phyloP scores from a whole-genome alignment of 2,797 vertebrate species.

The Antennarius maculatus region DNA sequence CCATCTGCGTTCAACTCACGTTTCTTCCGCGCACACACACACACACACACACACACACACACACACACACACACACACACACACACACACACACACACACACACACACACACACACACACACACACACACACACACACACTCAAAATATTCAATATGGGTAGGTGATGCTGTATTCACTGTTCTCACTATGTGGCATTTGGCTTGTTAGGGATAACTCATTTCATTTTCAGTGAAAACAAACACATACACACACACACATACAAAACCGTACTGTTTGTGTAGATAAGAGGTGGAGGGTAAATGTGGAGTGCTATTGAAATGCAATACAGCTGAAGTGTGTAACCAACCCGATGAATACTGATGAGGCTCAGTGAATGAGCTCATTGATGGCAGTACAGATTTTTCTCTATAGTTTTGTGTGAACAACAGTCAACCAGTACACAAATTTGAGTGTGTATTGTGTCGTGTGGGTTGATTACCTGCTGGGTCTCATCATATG shows the following conservation, averaged over 20 bases:
- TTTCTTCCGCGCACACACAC: slow-evolving; percentile 19
- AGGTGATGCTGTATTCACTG: slow-evolving; percentile 61
- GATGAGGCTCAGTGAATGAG: slow-evolving; percentile 51
- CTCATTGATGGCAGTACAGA: not conserved
- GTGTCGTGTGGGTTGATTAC: slow-evolving; percentile 74
- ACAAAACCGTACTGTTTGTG: slow-evolving; percentile 38
- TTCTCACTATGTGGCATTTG: slow-evolving; percentile 45
- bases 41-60: slow-evolving; percentile 9
- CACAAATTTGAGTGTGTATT: not conserved
- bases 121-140: slow-evolving; percentile 34
- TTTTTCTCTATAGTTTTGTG: slow-evolving; percentile 1
- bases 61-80: slow-evolving; percentile 34
- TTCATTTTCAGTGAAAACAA: slow-evolving; percentile 39
- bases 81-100: slow-evolving; percentile 20
- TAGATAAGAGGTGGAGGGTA: slow-evolving; percentile 55
- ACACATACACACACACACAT: slow-evolving; percentile 2
- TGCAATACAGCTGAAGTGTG: slow-evolving; percentile 53
- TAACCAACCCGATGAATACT: slow-evolving; percentile 38
- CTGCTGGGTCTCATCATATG: slow-evolving; percentile 93
- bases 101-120: slow-evolving; percentile 18
- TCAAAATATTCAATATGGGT: slow-evolving; percentile 38
- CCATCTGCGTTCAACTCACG: slow-evolving; percentile 62
- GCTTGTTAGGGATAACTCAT: slow-evolving; percentile 41
- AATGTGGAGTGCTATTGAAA: slow-evolving; percentile 52
- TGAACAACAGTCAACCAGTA: not conserved